These are phyloP conservation scores for Meiosimyza platycephala DNA, from an alignment of 2,888 invertebrate genomes.

Conservation along the genomic window DNA sequence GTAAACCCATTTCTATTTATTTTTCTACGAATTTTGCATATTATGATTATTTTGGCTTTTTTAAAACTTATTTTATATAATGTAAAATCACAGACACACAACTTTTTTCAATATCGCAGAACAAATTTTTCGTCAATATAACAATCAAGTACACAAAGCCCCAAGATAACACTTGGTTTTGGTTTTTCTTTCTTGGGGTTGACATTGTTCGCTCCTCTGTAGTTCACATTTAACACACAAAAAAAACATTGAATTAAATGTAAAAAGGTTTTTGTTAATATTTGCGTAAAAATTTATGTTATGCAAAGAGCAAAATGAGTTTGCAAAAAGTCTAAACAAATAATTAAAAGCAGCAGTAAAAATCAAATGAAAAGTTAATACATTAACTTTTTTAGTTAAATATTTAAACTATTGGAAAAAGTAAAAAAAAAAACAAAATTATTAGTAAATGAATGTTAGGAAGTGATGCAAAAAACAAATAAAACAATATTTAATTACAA, in stretches of 20 bases:
- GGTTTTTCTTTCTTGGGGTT: slow-evolving; percentile 11
- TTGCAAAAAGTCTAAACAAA: neutral
- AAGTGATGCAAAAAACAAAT: slow-evolving; percentile 22
- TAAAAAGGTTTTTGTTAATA: slow-evolving; percentile 7
- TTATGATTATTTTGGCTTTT: too few relatives aligned
- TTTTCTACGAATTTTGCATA: too few relatives aligned
- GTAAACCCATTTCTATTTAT: too few relatives aligned
- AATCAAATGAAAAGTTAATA: slow-evolving; percentile 37
- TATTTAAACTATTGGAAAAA: slow-evolving; percentile 51
- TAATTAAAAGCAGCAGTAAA: slow-evolving; percentile 23
- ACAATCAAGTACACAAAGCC: too few relatives aligned
- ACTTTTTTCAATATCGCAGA: too few relatives aligned
- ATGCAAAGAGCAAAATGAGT: neutral
- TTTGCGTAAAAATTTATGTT: neutral
- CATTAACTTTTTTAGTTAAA: slow-evolving; percentile 16
- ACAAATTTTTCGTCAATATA: too few relatives aligned
- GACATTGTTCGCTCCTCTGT: slow-evolving; percentile 17
- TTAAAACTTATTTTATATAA: too few relatives aligned
- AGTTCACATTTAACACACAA: slow-evolving; percentile 2
- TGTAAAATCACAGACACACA: too few relatives aligned
- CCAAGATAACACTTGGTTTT: neutral
- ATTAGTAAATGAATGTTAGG: slow-evolving; percentile 34
- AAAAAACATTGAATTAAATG: neutral
- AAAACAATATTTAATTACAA: slow-evolving; percentile 1
- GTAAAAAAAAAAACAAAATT: slow-evolving; percentile 44